Conservation (phyloP, 2,888 invertebrate genomes). For the Trichogramma dendrolimi region DNA sequence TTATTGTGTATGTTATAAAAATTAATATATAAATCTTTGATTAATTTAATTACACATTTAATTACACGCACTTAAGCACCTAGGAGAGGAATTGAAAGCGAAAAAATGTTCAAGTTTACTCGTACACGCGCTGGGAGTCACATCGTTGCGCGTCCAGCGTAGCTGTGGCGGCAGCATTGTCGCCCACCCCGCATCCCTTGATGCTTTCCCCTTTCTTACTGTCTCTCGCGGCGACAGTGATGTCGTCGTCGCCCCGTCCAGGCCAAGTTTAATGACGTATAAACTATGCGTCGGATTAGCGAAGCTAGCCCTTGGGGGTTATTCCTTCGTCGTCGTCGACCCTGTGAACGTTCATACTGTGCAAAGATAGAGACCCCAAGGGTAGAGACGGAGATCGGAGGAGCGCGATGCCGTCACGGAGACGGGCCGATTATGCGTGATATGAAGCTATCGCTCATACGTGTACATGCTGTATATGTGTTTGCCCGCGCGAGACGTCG, state of each 20-base stretch:
- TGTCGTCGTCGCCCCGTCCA: conserved; percentile 12
- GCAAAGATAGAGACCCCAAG: conserved; percentile 13
- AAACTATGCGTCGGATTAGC: conserved; percentile 52
- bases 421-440: conserved; percentile 18
- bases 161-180: not conserved
- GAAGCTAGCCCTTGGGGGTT: conserved; percentile 29
- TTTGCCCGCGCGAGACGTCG: not conserved
- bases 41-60: too few species aligned
- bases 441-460: not conserved
- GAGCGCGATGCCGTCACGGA: not conserved
- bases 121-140: too few species aligned
- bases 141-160: not conserved
- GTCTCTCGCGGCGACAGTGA: not conserved
- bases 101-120: too few species aligned
- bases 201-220: conserved; percentile 1
- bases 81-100: too few species aligned
- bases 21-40: too few species aligned
- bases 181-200: conserved; percentile 21
- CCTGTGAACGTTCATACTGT: not conserved
- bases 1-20: too few species aligned
- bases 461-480: not conserved
- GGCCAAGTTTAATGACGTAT: conserved; percentile 51
- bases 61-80: too few species aligned
- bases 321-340: conserved; percentile 16
- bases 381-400: conserved; percentile 1